Conservation (phyloP, 2,113 vertebrate species). For the Parotia lawesii region DNA sequence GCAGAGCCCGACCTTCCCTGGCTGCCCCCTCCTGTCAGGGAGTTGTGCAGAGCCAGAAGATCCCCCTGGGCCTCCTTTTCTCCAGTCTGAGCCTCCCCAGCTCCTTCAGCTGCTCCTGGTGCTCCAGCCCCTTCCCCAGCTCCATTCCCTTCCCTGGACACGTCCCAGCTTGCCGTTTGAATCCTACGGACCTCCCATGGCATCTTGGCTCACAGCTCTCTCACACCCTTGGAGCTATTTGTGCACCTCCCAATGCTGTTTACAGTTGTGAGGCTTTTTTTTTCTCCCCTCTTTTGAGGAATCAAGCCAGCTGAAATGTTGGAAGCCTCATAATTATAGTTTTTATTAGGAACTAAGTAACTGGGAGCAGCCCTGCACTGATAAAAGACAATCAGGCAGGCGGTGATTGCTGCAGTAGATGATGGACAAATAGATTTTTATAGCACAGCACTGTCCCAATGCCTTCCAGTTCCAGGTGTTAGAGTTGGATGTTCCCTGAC, state of each 20-base stretch:
- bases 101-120: neutral
- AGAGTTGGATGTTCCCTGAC: neutral
- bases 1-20: rapidly evolving
- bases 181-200: neutral
- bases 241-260: neutral
- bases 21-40: neutral
- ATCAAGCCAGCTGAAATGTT: neutral
- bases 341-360: neutral
- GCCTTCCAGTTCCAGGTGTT: neutral
- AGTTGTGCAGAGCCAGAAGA: neutral
- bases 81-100: neutral
- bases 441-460: neutral
- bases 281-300: neutral
- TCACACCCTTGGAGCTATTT: rapidly evolving
- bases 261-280: neutral
- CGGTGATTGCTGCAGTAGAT: neutral
- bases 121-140: neutral
- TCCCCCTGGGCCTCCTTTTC: neutral
- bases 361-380: neutral
- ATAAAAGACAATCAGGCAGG: neutral
- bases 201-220: neutral
- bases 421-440: neutral
- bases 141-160: neutral
- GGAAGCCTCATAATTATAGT: neutral
- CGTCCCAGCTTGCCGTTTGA: neutral